Conservation (phyloP, 2,888 invertebrate genomes). For the Tiliacea citrago region DNA sequence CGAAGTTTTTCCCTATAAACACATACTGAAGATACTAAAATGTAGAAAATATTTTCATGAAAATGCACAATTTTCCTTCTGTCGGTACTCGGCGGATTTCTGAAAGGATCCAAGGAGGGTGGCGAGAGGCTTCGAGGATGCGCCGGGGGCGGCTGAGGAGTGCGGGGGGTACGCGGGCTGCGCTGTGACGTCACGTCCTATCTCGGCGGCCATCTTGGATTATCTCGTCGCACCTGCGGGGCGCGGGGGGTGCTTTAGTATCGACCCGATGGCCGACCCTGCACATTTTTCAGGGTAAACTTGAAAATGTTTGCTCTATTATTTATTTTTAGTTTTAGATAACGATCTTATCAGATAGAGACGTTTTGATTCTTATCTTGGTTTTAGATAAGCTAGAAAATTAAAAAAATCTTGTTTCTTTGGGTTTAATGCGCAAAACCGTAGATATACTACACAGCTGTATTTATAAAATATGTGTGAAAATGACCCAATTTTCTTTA, state of each 20-base stretch:
- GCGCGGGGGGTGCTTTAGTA: constrained; percentile 81
- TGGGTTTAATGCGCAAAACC: not conserved
- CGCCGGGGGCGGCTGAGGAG: constrained; percentile 77
- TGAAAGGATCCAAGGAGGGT: constrained; percentile 90
- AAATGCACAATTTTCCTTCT: constrained; percentile 64
- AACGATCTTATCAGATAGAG: constrained; percentile 23
- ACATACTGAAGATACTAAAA: too few relatives aligned
- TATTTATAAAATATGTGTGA: not conserved
- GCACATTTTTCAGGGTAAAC: constrained; percentile 87
- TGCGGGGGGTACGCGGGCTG: constrained; percentile 77
- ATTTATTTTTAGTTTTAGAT: constrained; percentile 41
- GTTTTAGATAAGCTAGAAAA: not conserved
- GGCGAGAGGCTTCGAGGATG: constrained; percentile 89
- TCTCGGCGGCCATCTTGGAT: constrained; percentile 91
- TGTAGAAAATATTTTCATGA: not conserved
- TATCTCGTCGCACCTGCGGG: constrained; percentile 91
- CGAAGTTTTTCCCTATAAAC: not conserved
- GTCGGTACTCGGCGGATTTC: constrained; percentile 83
- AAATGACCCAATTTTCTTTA: not conserved
- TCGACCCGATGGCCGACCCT: constrained; percentile 85
- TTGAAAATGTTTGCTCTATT: constrained; percentile 68
- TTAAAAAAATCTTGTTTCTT: not conserved
- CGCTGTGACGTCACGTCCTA: constrained; percentile 91
- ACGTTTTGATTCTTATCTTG: constrained; percentile 5
- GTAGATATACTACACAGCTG: not conserved